These are phyloP conservation scores for Notarius lentiginosus DNA, from an alignment of 2,113 vertebrate genomes.

Conservation along the genomic window DNA sequence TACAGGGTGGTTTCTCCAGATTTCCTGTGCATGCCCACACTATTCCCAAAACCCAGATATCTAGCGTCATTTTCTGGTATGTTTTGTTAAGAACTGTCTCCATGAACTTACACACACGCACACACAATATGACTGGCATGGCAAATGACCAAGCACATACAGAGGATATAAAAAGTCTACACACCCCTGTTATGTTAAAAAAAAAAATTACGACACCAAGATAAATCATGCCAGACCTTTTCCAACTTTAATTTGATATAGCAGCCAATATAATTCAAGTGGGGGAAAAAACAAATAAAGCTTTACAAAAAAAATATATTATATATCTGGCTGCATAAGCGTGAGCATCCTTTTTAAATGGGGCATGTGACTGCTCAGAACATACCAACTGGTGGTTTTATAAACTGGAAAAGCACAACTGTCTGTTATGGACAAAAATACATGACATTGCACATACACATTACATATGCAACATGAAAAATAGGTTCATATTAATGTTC, in stretches of 20 bases:
- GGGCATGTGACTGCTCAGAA: no score
- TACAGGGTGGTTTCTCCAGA: slow-evolving; percentile 11
- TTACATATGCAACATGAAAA: no score
- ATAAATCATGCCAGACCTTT: not conserved
- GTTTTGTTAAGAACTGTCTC: not conserved
- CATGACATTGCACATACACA: no score
- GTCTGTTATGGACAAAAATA: no score
- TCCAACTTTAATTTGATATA: not conserved
- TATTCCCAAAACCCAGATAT: not conserved
- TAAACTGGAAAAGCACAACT: no score
- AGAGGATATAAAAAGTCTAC: not conserved
- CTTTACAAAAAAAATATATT: no score
- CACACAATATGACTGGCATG: not conserved
- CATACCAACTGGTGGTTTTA: no score
- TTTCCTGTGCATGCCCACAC: slow-evolving; percentile 4
- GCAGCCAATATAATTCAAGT: no score
- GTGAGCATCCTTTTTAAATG: no score
- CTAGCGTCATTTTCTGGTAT: not conserved
- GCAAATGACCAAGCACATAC: not conserved
- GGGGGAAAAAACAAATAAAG: no score
- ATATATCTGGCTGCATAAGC: no score
- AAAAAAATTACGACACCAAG: not conserved
- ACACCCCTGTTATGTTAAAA: not conserved
- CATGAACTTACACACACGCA: not conserved
- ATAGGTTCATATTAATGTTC: no score